Conservation (phyloP, 2,797 vertebrate genomes). For the Dermochelys coriacea region DNA sequence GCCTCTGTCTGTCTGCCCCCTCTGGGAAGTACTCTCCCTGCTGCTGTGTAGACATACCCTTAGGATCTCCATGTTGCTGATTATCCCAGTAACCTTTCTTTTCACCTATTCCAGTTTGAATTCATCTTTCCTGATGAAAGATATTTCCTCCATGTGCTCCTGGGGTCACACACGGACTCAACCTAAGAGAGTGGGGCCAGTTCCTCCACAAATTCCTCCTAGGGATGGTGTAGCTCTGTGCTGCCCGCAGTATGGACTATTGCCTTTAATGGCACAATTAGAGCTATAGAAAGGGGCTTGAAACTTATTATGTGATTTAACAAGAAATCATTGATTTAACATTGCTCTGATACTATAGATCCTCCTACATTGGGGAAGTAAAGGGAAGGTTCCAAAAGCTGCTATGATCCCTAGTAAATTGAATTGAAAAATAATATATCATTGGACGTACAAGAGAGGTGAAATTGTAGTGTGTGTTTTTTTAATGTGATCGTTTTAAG, state of each 20-base stretch:
- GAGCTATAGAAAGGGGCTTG: neutral
- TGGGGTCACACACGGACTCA: neutral
- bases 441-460: neutral
- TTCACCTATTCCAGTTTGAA: neutral
- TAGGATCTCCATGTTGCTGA: neutral
- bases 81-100: neutral
- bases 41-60: neutral
- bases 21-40: neutral
- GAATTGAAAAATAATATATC: neutral
- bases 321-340: constrained; percentile 12
- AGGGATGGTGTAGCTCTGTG: neutral
- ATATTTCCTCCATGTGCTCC: neutral
- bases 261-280: neutral
- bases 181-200: neutral
- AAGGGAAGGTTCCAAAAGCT: constrained; percentile 40
- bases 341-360: constrained; percentile 5
- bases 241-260: fast-evolving
- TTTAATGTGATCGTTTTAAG: neutral
- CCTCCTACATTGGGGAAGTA: neutral
- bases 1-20: neutral
- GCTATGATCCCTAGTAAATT: neutral
- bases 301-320: neutral
- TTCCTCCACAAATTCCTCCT: neutral
- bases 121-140: neutral
- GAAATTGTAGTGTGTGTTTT: neutral